A percentile compares a stretch with the other conserved stretches of the same genome.
Conservation (phyloP, 53 echinoderm and acorn worm genomes). For the Stichopus horrens region DNA sequence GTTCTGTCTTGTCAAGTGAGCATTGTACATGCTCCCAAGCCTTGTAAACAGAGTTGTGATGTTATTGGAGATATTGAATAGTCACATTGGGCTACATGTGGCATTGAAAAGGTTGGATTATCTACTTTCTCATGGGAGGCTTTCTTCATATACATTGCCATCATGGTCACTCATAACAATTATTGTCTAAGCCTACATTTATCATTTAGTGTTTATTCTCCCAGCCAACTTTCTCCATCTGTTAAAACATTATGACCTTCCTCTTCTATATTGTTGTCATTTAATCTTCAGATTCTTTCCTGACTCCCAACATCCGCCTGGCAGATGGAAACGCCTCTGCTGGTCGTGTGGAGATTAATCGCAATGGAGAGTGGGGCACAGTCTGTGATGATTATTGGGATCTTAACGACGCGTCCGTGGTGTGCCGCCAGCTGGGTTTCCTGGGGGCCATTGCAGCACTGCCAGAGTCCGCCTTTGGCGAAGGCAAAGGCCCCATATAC, state of each 20-base stretch:
- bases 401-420: not conserved
- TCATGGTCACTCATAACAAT: not conserved
- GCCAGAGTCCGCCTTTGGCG: not conserved
- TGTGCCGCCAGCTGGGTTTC: slow-evolving; percentile 30
- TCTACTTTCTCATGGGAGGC: too few species aligned
- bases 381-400: slow-evolving; percentile 34
- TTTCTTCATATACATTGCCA: too few species aligned
- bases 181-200: not conserved
- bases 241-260: not conserved
- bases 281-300: not conserved
- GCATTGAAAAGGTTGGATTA: too few species aligned
- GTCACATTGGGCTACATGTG: too few species aligned
- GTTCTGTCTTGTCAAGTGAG: too few species aligned
- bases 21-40: too few species aligned
- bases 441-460: not conserved
- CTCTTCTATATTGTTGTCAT: not conserved
- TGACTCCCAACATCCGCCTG: not conserved
- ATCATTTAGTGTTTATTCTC: not conserved
- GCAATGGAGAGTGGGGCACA: slow-evolving; percentile 6
- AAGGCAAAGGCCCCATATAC: not conserved
- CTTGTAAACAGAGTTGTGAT: too few species aligned
- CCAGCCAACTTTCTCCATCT: not conserved
- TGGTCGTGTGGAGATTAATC: slow-evolving; percentile 13
- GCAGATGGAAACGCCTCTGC: not conserved
- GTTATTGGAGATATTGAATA: too few species aligned